Evolutionary conservation across 2,113 vertebrate genomes (phyloP).

Genomic region (Sterna hirundo): DNA sequence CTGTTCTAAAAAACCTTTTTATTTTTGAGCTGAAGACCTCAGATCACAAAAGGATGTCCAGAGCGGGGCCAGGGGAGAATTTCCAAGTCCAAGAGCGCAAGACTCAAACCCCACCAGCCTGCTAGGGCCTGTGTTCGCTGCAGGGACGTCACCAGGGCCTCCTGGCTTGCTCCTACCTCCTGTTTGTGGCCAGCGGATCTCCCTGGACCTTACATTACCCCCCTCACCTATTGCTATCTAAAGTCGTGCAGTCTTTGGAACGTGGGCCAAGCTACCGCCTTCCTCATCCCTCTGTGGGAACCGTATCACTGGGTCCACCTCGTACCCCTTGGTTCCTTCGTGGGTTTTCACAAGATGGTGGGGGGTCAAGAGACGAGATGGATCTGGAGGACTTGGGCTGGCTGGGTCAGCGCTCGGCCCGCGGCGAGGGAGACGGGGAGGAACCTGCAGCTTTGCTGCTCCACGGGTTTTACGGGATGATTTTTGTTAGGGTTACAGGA

Average conservation of each 20-base stretch:
- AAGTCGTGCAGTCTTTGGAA: not conserved
- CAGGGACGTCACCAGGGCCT: not conserved
- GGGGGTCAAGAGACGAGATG: not conserved
- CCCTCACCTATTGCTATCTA: not conserved
- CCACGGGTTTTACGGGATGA: fast-evolving
- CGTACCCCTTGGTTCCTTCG: not conserved
- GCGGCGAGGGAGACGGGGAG: fast-evolving
- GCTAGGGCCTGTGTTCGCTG: not conserved
- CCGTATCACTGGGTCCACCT: not conserved
- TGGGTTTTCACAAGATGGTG: not conserved
- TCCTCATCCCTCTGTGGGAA: not conserved
- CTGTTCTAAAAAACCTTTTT: not conserved
- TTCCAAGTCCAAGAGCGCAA: not conserved
- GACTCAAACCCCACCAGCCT: not conserved
- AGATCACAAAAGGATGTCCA: not conserved
- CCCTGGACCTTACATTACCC: too few species aligned
- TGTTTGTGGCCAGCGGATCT: not conserved
- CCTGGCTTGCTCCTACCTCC: not conserved
- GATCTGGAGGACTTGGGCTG: not conserved
- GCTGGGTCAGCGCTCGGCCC: not conserved
- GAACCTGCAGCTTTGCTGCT: not conserved
- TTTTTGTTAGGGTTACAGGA: not conserved
- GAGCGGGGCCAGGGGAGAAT: not conserved
- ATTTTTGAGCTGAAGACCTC: not conserved
- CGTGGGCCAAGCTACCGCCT: not conserved